Percentiles rank a stretch among this genome's conserved stretches.
Evolutionary conservation across 2,888 invertebrate genomes (phyloP).

Genomic region (Homarus gammarus): DNA sequence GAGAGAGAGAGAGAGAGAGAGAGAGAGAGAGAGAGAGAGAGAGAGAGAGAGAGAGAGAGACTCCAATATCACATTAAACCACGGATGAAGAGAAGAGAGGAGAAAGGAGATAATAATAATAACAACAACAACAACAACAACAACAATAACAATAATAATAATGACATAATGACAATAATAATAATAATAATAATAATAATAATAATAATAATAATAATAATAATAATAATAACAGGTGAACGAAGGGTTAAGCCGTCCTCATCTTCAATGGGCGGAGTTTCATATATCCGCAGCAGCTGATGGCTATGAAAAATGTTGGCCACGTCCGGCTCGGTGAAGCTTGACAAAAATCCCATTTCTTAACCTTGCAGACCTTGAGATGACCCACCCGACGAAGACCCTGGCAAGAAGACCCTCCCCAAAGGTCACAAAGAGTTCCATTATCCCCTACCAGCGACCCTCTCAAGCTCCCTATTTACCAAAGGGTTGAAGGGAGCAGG

Average conservation of each 20-base stretch:
- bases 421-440: too few species aligned
- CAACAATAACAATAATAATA: slow-evolving; percentile 21
- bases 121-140: neutral
- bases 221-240: neutral
- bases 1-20: slow-evolving; percentile 30
- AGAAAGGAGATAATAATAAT: neutral
- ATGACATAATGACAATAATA: neutral
- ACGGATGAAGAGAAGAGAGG: neutral
- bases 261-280: too few species aligned
- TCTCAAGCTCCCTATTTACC: too few species aligned
- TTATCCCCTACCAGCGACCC: too few species aligned
- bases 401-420: too few species aligned
- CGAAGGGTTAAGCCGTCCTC: too few species aligned
- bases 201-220: neutral
- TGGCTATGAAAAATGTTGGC: too few species aligned
- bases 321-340: too few species aligned
- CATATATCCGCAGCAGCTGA: too few species aligned
- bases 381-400: too few species aligned
- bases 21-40: slow-evolving; percentile 36
- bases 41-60: slow-evolving; percentile 36
- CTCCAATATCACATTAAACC: neutral
- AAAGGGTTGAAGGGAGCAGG: neutral
- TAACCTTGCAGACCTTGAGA: too few species aligned
- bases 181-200: neutral
- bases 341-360: too few species aligned